Evolutionary conservation across 2,888 invertebrate genomes (phyloP), one percentile per base, ranked within the genome.

Genomic region (Pyrgus malvae): DNA sequence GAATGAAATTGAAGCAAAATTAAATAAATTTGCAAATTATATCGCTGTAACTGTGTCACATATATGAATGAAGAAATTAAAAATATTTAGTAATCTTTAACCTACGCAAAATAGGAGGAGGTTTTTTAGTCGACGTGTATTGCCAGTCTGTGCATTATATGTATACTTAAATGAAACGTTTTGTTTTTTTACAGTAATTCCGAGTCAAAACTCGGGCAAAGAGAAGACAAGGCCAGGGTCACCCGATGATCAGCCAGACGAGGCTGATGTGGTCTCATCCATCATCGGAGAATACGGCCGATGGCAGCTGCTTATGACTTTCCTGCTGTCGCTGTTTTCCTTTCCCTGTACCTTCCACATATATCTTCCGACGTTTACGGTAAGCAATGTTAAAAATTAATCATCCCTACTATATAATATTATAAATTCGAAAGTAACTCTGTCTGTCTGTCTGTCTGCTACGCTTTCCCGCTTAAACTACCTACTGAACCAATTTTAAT

Each of bases 341-440:
- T 92, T 95, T 67, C 95, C 95, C 1, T 95, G 95, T 80, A 95
- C 95, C 35, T 95, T 95, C 88, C 95, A 95, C 80, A 95, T 95
- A 70, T 94, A 94, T 77, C 91, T 94, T 48, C 93, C 94, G 31
- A 94, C 95, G 0, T 95, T 95, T 79, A 94, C 93, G 75, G 92
- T 92, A 65, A 90, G 89, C 27, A 14, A 3, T 9, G 1, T n/a
- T 16, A 25, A 3, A 17, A 14, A 23, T 12, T 1, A 2, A 4
- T 3, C 19, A 11, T n/a, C 5, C 2, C 8, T 8, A 8, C 9
- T 27, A 8, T 8, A 8, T 27, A 7, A 27, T 2, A 7, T 27
- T 8, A 8, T 27, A 4, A 27, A 7, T 4, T 7, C 9, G 3
- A 4, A 6, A 21, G 21, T 21, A n/a, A n/a, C n/a, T n/a, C n/a